Evolutionary conservation across 2,113 vertebrate species (phyloP), one percentile per base, ranked within the genome.

Genomic region (Oncorhynchus kisutch): DNA sequence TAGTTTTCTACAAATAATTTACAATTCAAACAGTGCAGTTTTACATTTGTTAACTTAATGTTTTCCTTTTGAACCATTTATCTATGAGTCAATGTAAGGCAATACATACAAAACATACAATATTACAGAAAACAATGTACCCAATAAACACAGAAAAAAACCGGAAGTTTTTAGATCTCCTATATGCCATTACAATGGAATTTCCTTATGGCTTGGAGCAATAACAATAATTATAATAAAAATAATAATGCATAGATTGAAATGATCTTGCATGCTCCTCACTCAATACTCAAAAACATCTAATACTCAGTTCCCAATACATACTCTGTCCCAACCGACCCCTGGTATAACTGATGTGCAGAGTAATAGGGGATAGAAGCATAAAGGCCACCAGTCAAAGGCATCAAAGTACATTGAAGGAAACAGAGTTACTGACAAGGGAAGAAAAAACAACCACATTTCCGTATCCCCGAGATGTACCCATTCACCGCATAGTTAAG

Each of bases 1-100:
- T 94, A 97, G 96, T 97, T 94, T 97, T 95, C 94, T 97, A 96
- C 94, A 92, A 98, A 97, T 99, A 98, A 99, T 96, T 98, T 99
- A 99, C 95, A 97, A 95, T 96, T 96, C 92, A 96, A 45, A 98
- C 96, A 99, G 97, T 98, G 96, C 97, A 98, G 91, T 93, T 96
- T 96, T 93, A 96, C 94, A 96, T 95, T 94, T 95, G 95, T 98
- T 98, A 97, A 98, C 93, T 96, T 98, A 97, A 95, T 92, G 95
- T 95, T 95, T 73, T 94, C 94, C 95, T 95, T 94, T 74, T 94
- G 93, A 96, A 95, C 94, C 94, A 95, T 92, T 95, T 96, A 93
- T 91, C 90, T 90, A 93, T 87, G 85, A 93, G 91, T 92, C 91
- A 92, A 92, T 92, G 94, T 94, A 97, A 96, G 96, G 96, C 96